phyloP scores from a whole-genome alignment of 2,797 vertebrate genomes.

The Sylvia borin region DNA sequence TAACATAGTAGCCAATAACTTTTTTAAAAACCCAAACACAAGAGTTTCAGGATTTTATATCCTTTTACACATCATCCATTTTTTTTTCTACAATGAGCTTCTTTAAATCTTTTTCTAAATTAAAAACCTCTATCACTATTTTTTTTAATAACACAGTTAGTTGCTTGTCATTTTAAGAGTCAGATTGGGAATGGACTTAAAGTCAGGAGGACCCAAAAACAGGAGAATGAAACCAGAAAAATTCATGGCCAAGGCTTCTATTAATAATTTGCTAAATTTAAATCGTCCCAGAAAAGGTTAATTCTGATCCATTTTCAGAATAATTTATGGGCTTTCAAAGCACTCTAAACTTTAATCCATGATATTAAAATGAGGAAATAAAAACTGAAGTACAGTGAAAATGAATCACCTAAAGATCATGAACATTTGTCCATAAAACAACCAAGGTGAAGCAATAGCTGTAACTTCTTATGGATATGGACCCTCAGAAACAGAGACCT shows the following conservation, averaged over 20 bases:
- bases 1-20: rapidly evolving
- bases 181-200: background rate
- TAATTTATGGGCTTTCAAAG: background rate
- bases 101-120: background rate
- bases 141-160: background rate
- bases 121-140: rapidly evolving
- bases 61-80: rapidly evolving
- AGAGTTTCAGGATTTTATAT: background rate
- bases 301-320: slow-evolving; percentile 18
- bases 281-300: background rate
- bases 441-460: background rate
- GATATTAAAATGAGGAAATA: slow-evolving; percentile 36
- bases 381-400: slow-evolving; percentile 37
- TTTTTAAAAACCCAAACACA: background rate
- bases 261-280: background rate
- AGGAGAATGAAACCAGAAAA: background rate
- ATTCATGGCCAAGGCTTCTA: background rate
- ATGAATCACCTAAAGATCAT: slow-evolving; percentile 13
- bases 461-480: slow-evolving; percentile 24
- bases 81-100: background rate
- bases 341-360: background rate
- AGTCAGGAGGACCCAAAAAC: background rate
- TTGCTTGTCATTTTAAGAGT: background rate
- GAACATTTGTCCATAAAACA: background rate
- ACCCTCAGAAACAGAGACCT: background rate